Conservation (phyloP, 2,113 vertebrate species). For the Lycaon pictus region DNA sequence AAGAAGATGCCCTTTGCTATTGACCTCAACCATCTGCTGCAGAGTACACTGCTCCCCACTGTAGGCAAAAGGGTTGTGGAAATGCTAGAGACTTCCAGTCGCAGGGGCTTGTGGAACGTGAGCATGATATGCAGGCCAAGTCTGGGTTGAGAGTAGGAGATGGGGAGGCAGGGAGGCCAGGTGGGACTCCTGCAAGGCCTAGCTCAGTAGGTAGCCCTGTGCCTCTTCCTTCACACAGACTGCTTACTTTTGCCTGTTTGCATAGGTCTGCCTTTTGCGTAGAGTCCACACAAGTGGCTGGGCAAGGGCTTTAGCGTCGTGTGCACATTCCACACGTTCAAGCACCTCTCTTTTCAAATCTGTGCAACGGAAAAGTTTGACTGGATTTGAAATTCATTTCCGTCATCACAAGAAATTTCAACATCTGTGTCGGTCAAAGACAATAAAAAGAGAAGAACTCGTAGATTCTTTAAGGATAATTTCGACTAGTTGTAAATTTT, state of each 20-base stretch:
- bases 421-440: slow-evolving; percentile 49
- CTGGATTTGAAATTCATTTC: slow-evolving; percentile 59
- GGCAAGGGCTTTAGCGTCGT: not conserved
- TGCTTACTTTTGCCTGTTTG: not conserved
- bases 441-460: slow-evolving; percentile 62
- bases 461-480: slow-evolving; percentile 68
- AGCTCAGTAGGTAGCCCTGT: not conserved
- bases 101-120: rapidly evolving
- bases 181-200: not conserved
- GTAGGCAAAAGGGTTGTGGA: not conserved
- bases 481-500: slow-evolving; percentile 75
- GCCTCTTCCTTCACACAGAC: not conserved
- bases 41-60: not conserved
- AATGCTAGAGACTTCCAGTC: not conserved
- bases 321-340: not conserved
- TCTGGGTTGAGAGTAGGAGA: not conserved
- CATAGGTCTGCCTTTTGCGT: not conserved
- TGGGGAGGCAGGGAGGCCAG: not conserved
- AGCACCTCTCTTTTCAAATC: not conserved
- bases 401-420: slow-evolving; percentile 52
- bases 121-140: not conserved
- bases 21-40: not conserved
- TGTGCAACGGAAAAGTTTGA: slow-evolving; percentile 2
- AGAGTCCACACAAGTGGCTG: not conserved
- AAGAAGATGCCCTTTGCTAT: not conserved